Evolutionary conservation across 2,888 invertebrate species (phyloP).

Genomic region (Macrophya alboannulata): DNA sequence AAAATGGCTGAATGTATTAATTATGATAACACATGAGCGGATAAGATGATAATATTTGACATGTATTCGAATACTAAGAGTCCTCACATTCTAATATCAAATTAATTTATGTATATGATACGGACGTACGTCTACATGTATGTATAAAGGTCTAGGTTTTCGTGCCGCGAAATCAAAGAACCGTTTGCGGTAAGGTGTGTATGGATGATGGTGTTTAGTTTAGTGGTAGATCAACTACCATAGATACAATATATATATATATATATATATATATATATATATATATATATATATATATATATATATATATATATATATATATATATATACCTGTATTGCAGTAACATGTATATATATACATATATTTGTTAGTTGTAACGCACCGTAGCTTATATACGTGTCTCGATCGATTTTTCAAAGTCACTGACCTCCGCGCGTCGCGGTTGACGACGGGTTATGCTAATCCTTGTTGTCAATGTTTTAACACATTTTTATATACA

Average conservation of each 20-base stretch:
- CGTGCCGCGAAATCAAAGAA: conserved; percentile 3
- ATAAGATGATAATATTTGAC: not conserved
- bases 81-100: not conserved
- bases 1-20: too few species aligned
- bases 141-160: conserved; percentile 3
- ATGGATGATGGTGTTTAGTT: not conserved
- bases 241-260: not conserved
- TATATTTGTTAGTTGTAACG: conserved; percentile 1
- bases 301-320: not conserved
- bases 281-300: not conserved
- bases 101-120: not conserved
- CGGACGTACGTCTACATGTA: too few species aligned
- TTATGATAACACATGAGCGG: too few species aligned
- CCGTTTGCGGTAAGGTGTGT: conserved; percentile 12
- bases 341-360: not conserved
- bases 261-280: not conserved
- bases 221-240: not conserved
- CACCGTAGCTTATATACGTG: conserved; percentile 43
- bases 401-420: conserved; percentile 68
- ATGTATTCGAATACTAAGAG: not conserved
- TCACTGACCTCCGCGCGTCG: conserved; percentile 66
- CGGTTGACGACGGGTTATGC: conserved; percentile 63
- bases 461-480: conserved; percentile 60
- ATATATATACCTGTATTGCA: not conserved
- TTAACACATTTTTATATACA: not conserved